Base-by-base conservation (phyloP, 2,113 vertebrate genomes). In the Coregonus clupeaformis region DNA sequence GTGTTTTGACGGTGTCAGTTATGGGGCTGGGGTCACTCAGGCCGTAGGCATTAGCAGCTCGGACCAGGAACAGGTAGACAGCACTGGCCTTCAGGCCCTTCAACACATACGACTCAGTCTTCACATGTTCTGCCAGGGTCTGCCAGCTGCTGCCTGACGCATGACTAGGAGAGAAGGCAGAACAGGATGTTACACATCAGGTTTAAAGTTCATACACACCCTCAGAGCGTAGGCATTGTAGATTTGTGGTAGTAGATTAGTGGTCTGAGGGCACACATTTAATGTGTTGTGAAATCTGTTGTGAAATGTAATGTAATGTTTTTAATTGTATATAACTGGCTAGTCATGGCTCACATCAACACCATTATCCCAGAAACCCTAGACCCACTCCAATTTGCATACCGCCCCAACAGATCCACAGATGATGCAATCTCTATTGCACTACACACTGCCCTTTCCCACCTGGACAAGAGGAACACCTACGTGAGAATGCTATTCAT, bases 71-170 rank as follows among this genome's bases (percentile, higher is more conserved):
- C 68, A 99, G 96, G 92, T 99, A 99, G 92, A 99, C 95, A 36
- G 96, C 97, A 55, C 95, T 98, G 75, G 97, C 94, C 89, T 95
- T 97, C 85, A 99, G 94, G 76, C 94, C 95, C 92, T 96, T 98
- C 75, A 98, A 85, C 52, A 96, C 91, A 86, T 94, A 98, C 63
- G 92, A 94, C 91, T 99, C 97, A 0, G 91, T 95, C 93, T 95
- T 98, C 90, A 99, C 96, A 69, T 97, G 97, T 82, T 98, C 97
- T 20, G 96, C 96, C 84, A 98, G 94, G 0, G 97, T 99, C 91
- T 97, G 97, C 98, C 98, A 99, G 91, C 96, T 99, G 93, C 97
- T 99, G 14, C 98, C 97, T 72, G 97, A 96, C 20, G 97, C 95
- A 80, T 99, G 98, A 89, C 98, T 99, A 89, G 24, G 55, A 66